These are phyloP conservation scores for Hemibagrus guttatus DNA, from an alignment of 2,797 vertebrate species.

Conservation along the genomic window DNA sequence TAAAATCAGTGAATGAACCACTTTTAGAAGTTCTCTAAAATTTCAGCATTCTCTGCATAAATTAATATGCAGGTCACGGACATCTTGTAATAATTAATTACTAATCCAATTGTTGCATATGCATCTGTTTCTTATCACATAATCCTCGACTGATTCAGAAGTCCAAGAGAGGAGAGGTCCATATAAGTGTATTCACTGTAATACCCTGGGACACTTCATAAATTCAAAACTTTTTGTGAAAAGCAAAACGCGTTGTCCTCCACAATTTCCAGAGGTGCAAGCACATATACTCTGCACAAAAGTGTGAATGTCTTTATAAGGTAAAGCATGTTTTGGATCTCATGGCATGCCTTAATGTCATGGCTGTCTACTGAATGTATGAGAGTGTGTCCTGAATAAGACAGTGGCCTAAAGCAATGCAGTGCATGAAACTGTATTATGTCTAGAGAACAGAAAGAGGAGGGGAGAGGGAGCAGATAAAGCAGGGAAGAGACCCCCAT, in stretches of 20 bases:
- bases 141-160: neutral
- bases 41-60: too few species aligned
- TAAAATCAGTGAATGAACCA: neutral
- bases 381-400: conserved; percentile 26
- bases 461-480: conserved; percentile 59
- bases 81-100: neutral
- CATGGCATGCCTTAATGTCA: conserved; percentile 57
- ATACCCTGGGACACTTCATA: conserved; percentile 18
- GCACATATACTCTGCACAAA: conserved; percentile 14
- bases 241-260: neutral
- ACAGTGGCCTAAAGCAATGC: conserved; percentile 29
- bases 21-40: neutral
- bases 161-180: neutral
- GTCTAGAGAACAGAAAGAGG: conserved; percentile 66
- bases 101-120: neutral
- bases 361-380: conserved; percentile 37
- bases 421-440: conserved; percentile 43
- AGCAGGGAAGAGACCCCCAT: conserved; percentile 46
- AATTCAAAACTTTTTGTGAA: conserved; percentile 5
- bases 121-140: neutral
- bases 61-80: neutral
- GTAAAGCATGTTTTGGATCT: conserved; percentile 63
- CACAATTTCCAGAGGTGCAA: conserved; percentile 30
- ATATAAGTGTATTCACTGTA: conserved; percentile 11
- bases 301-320: conserved; percentile 80